A percentile compares a stretch with the other conserved stretches of the same genome.
Evolutionary conservation across 2,888 invertebrate genomes (phyloP).

Genomic region (Uropetala carovei): DNA sequence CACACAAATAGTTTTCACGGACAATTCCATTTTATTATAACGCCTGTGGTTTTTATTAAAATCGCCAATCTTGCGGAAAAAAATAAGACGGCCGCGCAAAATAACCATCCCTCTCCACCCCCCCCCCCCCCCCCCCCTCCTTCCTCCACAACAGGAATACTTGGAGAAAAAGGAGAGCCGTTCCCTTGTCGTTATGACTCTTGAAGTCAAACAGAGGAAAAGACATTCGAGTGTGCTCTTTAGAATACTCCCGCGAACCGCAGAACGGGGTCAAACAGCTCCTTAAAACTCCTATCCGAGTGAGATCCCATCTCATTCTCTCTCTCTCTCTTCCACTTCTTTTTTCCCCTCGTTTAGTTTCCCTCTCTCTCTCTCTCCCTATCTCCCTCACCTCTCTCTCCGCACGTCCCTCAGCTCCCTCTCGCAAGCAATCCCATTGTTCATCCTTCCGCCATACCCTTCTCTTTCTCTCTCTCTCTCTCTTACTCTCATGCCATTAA

Average conservation of each 20-base stretch:
- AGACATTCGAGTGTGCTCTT: constrained; percentile 52
- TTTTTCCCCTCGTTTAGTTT: not conserved
- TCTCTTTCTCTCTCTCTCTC: not conserved
- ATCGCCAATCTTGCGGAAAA: constrained; percentile 21
- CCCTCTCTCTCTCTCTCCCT: not conserved
- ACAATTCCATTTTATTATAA: no score
- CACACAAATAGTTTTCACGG: no score
- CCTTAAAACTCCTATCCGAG: constrained; percentile 37
- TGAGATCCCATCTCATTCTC: not conserved
- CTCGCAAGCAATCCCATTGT: not conserved
- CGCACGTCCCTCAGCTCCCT: not conserved
- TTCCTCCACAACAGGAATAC: no score
- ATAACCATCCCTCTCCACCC: not conserved
- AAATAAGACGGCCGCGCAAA: not conserved
- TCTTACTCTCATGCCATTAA: constrained; percentile 10
- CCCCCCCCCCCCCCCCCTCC: not conserved
- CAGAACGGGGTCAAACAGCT: constrained; percentile 61
- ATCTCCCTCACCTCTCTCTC: not conserved
- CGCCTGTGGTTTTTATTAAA: not conserved
- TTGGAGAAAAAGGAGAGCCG: constrained; percentile 12
- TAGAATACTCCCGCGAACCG: constrained; percentile 44
- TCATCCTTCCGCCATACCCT: not conserved
- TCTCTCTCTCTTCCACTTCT: not conserved
- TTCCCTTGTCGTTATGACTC: constrained; percentile 58
- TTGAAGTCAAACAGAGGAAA: constrained; percentile 59